phyloP scores from a whole-genome alignment of 2,888 invertebrate species.

The Leistus spinibarbis region DNA sequence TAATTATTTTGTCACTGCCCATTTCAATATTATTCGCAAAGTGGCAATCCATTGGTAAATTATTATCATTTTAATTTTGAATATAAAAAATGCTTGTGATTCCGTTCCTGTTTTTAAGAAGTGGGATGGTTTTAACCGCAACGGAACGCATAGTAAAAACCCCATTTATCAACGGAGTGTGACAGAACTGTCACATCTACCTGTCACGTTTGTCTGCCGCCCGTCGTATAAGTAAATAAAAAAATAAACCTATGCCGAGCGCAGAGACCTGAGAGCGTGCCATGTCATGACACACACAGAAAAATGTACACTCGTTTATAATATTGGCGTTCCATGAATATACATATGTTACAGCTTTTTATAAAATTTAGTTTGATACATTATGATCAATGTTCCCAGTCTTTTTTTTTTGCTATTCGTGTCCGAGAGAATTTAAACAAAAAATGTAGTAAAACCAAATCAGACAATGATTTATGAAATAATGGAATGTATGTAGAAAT shows the following conservation, averaged over 20 bases:
- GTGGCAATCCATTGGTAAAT: background rate
- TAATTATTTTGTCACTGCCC: no score
- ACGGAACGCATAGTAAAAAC: slow-evolving; percentile 36
- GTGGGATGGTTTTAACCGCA: slow-evolving; percentile 8
- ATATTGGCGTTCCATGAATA: background rate
- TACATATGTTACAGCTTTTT: background rate
- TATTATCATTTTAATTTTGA: background rate
- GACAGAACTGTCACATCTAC: slow-evolving; percentile 39
- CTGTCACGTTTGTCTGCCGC: slow-evolving; percentile 36
- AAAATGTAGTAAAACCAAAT: no score
- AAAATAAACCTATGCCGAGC: slow-evolving; percentile 25
- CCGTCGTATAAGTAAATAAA: slow-evolving; percentile 38
- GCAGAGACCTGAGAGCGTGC: background rate
- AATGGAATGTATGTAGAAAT: no score
- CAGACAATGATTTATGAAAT: no score
- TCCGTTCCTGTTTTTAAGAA: slow-evolving; percentile 7
- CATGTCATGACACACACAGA: background rate
- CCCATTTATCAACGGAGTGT: slow-evolving; percentile 35
- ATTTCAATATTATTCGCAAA: no score
- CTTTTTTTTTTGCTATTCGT: background rate
- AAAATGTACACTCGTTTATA: background rate
- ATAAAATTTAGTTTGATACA: background rate
- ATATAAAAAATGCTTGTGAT: background rate
- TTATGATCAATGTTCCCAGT: background rate
- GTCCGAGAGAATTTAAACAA: no score